Base-by-base conservation (phyloP, 2,113 vertebrate genomes). In the Alethe castanea region DNA sequence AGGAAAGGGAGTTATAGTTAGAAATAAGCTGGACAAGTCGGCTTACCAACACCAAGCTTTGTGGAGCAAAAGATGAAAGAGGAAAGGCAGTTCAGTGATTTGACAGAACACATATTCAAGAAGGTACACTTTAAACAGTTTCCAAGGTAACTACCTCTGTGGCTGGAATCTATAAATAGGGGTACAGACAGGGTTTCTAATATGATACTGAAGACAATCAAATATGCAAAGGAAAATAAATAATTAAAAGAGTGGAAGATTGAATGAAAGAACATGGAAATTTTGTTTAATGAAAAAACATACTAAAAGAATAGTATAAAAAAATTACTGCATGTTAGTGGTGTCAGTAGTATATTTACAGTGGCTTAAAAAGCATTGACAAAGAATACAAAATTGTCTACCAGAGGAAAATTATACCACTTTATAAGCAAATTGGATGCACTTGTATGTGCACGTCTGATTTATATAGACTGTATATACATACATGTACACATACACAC, bases 131-230 rank as follows among this genome's bases (percentile, higher is more conserved):
- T 97, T 81, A 96, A 94, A 95, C 47, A 95, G 95, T 97, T 97
- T 97, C 95, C 96, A 97, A 96, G 94, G 94, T 94, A 97, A 98
- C 88, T 90, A 76, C 5, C n/a, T 95, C 50, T 85, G n/a, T 82
- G 83, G 5, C 53, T 93, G 45, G 44, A 96, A 96, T 94, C 44
- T 96, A 87, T 94, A 96, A 97, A 95, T 77, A 85, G 4, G 33
- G 50, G 18, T 57, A 92, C 23, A 86, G 94, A 88, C 66, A 94
- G n/a, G 16, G 71, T 81, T 90, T 53, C 79, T 92, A 81, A 24
- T 62, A 47, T 54, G 47, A 72, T 45, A 81, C 19, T 22, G 31
- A 95, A 96, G 45, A 29, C 26, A 96, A 84, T 94, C 61, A 94
- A 73, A 59, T 59, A 60, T n/a, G 8, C 6, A 44, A 90, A 88